phyloP scores from a whole-genome alignment of 2,888 invertebrate species.

The Nebria brevicollis region DNA sequence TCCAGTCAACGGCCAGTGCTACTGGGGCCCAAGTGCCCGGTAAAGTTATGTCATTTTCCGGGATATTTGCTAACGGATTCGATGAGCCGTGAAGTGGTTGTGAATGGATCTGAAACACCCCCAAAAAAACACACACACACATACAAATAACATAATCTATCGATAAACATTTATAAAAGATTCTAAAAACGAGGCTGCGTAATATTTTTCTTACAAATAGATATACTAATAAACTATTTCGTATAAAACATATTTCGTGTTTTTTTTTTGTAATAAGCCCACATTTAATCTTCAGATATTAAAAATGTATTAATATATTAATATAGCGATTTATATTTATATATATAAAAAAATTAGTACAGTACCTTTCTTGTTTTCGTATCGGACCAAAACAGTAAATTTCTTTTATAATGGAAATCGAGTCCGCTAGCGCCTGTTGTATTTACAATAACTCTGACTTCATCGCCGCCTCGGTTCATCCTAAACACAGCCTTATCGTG shows the following conservation, averaged over 20 bases:
- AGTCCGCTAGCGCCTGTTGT: slow-evolving; percentile 87
- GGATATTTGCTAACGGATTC: slow-evolving; percentile 62
- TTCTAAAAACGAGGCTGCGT: background rate
- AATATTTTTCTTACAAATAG: too few relatives aligned
- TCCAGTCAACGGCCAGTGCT: slow-evolving; percentile 95
- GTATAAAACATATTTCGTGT: too few relatives aligned
- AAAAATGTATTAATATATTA: too few relatives aligned
- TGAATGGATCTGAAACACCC: slow-evolving; percentile 67
- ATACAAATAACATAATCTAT: background rate
- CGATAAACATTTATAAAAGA: background rate
- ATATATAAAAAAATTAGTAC: background rate
- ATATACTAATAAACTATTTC: too few relatives aligned
- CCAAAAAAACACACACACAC: slow-evolving; percentile 23
- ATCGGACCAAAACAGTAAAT: slow-evolving; percentile 90
- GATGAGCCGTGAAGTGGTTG: slow-evolving; percentile 66
- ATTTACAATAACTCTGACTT: slow-evolving; percentile 75
- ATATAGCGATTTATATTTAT: too few relatives aligned
- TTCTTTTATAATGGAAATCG: slow-evolving; percentile 82
- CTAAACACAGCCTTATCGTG: slow-evolving; percentile 77
- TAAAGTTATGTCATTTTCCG: slow-evolving; percentile 75
- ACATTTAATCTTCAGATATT: too few relatives aligned
- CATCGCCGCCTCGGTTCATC: slow-evolving; percentile 75
- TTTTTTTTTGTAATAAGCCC: too few relatives aligned
- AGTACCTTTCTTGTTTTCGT: slow-evolving; percentile 83
- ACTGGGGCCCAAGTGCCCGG: slow-evolving; percentile 91